phyloP scores from a whole-genome alignment of 1,140 invertebrate genomes.

The Macrobrachium rosenbergii region DNA sequence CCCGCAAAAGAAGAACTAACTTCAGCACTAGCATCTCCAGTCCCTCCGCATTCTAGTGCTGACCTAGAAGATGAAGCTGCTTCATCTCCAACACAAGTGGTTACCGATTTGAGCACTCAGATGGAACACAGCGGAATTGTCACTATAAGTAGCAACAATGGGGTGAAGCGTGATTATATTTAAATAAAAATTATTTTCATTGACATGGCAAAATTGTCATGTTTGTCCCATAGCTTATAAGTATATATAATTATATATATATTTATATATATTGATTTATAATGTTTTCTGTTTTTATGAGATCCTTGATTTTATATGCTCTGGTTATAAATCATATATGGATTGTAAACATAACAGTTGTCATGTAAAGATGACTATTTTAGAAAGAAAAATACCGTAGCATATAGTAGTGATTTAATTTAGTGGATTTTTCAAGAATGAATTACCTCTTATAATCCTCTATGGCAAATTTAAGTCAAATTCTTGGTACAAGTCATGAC shows the following conservation, averaged over 20 bases:
- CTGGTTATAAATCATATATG: too few species aligned
- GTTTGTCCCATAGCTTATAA: neutral
- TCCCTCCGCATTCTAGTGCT: neutral
- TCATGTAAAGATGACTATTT: too few species aligned
- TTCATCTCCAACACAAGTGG: neutral
- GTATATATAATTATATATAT: neutral
- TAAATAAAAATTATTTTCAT: neutral
- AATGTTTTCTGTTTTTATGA: neutral
- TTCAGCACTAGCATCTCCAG: neutral
- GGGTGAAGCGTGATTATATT: conserved; percentile 27
- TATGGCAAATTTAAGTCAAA: too few species aligned
- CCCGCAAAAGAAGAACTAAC: neutral
- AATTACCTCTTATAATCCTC: too few species aligned
- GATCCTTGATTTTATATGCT: too few species aligned
- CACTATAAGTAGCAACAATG: neutral
- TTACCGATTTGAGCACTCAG: neutral
- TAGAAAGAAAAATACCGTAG: too few species aligned
- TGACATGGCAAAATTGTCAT: neutral
- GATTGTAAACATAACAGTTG: too few species aligned
- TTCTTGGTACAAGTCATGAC: too few species aligned
- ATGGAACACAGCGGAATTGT: conserved; percentile 4
- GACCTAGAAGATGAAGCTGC: neutral
- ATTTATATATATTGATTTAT: neutral
- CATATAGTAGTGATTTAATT: too few species aligned
- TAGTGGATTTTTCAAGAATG: too few species aligned